phyloP scores from a whole-genome alignment of 2,797 vertebrate genomes.

The Acropternis orthonyx region DNA sequence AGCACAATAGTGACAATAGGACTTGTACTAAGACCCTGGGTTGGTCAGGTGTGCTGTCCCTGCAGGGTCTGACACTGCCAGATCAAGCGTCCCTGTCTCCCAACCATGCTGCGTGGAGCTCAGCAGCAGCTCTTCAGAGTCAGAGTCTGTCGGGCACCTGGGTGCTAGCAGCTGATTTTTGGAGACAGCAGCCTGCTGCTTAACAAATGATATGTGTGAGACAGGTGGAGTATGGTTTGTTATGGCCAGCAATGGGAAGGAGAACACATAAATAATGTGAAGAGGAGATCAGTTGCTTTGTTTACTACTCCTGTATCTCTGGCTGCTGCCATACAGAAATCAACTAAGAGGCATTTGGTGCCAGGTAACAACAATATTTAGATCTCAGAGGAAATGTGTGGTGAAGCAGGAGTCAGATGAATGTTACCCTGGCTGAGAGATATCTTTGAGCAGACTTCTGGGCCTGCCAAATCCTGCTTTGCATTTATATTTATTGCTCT shows the following conservation, averaged over 20 bases:
- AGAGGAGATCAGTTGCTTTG: not conserved
- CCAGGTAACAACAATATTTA: not conserved
- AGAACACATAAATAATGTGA: not conserved
- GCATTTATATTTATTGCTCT: not conserved
- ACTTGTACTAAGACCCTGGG: not conserved
- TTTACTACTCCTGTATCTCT: not conserved
- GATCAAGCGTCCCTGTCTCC: not conserved
- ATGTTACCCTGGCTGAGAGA: not conserved
- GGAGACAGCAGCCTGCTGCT: not conserved
- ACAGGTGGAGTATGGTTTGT: not conserved
- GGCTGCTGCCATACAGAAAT: not conserved
- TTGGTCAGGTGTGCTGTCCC: not conserved
- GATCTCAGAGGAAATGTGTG: not conserved
- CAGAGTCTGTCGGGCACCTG: not conserved
- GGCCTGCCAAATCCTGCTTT: not conserved
- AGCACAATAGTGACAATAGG: accelerated
- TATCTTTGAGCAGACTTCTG: not conserved
- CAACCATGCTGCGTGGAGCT: not conserved
- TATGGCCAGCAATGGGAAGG: not conserved
- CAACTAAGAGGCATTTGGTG: not conserved
- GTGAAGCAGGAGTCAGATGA: not conserved
- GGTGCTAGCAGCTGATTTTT: not conserved
- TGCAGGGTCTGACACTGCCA: not conserved
- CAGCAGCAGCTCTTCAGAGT: not conserved
- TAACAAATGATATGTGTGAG: not conserved